Evolutionary conservation across 2,888 invertebrate species (phyloP).

Genomic region (Glyphotaelius pellucidus): DNA sequence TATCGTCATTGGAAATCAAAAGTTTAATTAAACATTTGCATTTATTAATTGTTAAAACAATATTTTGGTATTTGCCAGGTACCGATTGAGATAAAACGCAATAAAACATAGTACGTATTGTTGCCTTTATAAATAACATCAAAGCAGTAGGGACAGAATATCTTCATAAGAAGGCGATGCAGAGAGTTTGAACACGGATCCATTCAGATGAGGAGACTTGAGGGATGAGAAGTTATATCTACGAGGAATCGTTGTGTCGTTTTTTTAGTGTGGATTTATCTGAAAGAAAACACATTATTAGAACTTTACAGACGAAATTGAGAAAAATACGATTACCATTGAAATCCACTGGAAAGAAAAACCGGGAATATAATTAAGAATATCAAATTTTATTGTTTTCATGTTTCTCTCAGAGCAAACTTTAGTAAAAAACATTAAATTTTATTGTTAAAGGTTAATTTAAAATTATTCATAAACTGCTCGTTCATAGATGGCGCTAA

Average conservation of each 20-base stretch:
- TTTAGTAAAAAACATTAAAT: too few relatives aligned
- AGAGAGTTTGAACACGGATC: not conserved
- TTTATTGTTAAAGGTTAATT: too few relatives aligned
- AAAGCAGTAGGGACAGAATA: not conserved
- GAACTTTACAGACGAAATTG: not conserved
- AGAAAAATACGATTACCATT: too few relatives aligned
- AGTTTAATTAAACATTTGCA: not conserved
- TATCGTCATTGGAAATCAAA: not conserved
- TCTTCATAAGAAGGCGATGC: constrained; percentile 5
- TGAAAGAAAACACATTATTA: constrained; percentile 53
- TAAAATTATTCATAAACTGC: too few relatives aligned
- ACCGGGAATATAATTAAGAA: too few relatives aligned
- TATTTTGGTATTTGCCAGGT: not conserved
- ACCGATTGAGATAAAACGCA: not conserved
- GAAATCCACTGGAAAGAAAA: too few relatives aligned
- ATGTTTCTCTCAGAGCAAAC: too few relatives aligned
- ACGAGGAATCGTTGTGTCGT: constrained; percentile 61
- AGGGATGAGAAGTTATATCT: constrained; percentile 33
- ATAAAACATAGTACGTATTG: not conserved
- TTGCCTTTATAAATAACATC: not conserved
- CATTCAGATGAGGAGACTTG: constrained; percentile 34
- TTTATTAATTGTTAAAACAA: not conserved
- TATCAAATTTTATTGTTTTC: too few relatives aligned
- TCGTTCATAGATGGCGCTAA: too few relatives aligned
- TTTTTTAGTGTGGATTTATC: constrained; percentile 64